A percentile compares a stretch with the other conserved stretches of the same genome.
Evolutionary conservation across 1,140 invertebrate genomes (phyloP).

Genomic region (Listronotus bonariensis): DNA sequence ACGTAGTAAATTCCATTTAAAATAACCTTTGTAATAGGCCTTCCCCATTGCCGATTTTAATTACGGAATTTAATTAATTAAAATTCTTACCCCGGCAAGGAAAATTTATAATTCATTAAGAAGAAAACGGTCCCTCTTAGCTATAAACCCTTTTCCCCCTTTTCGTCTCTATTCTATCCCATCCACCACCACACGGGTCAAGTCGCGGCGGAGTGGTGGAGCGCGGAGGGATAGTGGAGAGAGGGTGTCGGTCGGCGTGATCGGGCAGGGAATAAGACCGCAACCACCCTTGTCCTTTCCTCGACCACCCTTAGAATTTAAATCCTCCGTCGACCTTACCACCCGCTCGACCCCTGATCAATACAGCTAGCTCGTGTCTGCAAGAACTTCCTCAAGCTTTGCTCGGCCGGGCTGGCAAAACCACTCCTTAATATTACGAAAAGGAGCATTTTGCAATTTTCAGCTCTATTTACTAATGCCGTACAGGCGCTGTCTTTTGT

Average conservation of each 20-base stretch:
- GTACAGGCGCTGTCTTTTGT: conserved; percentile 46
- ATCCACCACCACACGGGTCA: conserved; percentile 18
- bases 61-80: conserved; percentile 36
- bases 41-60: conserved; percentile 13
- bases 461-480: conserved; percentile 38
- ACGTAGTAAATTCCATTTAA: neutral
- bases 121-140: conserved; percentile 14
- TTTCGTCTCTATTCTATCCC: conserved; percentile 11
- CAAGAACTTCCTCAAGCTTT: conserved; percentile 53
- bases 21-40: conserved; percentile 2
- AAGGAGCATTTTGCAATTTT: conserved; percentile 44
- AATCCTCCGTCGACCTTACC: conserved; percentile 37
- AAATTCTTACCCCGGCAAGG: conserved; percentile 33
- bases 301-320: conserved; percentile 52
- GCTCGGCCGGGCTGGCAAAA: conserved; percentile 53
- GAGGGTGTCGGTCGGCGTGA: conserved; percentile 45
- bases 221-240: conserved; percentile 32
- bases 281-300: conserved; percentile 55
- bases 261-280: conserved; percentile 53
- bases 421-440: conserved; percentile 51
- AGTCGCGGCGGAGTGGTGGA: conserved; percentile 15
- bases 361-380: conserved; percentile 54
- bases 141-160: conserved; percentile 3
- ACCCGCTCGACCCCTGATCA: conserved; percentile 49
- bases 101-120: conserved; percentile 38